Evolutionary conservation across 2,113 vertebrate genomes (phyloP), one percentile per base, ranked within the genome.

Genomic region (Mobula birostris): DNA sequence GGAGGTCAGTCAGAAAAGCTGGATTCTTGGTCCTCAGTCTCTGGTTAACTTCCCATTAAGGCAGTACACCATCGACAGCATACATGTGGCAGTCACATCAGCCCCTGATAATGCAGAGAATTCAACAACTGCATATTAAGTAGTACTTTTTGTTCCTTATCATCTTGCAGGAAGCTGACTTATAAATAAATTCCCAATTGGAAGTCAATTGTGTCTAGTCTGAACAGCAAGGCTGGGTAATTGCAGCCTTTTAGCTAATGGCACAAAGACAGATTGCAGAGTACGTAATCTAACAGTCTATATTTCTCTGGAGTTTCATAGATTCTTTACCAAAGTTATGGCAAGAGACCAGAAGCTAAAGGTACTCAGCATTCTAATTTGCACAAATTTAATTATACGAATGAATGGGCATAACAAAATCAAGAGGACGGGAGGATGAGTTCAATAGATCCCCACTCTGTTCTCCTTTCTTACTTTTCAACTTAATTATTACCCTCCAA

Each of bases 161-260:
- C 32, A 4, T 79, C n/a, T 36, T 32, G 24, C 77, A 79, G 32
- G 77, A 79, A 36, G 5, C 77, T 36, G n/a, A 79, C n/a, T 9
- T n/a, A 15, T 36, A 79, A 79, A 36, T 32, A 15, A 79, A 36
- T 79, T 79, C 77, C 77, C n/a, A 79, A 79, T 74, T 36, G 77
- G n/a, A 36, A 79, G 77, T 14, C 77, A 32, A 36, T 79, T 79
- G 77, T 79, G 77, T n/a, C n/a, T 7, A 36, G 74, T 29, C n/a
- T 79, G 27, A 79, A 36, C n/a, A 79, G 77, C n/a, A 17, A 12
- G 77, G 1, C 2, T 36, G n/a, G 77, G 77, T 79, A 79, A 79
- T 79, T 79, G 77, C 77, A 79, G 77, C n/a, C 77, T 79, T 79
- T 79, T 79, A 79, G 77, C n/a, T 79, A 79, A 79, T 36, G 77